Base-by-base conservation (phyloP, 1,140 invertebrate species). In the Drosophila malerkotliana region DNA sequence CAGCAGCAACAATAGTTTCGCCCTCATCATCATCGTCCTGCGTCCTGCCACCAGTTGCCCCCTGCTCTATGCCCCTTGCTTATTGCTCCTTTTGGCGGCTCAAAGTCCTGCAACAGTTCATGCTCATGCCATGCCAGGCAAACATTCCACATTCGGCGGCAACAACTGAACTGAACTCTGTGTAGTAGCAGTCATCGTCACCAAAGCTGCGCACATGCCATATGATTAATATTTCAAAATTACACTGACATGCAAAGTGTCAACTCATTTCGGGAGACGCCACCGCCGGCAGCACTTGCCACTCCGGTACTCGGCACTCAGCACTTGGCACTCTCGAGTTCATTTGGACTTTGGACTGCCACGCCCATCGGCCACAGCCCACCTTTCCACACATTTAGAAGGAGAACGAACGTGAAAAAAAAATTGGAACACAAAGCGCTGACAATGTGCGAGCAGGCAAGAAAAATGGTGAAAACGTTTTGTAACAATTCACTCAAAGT, bases 141-240 rank as follows among this genome's bases (percentile, higher is more conserved):
- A 79, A 85, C 81, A 85, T 80, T 77, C 59, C 61, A 37, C 47
- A 58, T 37, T 73, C 66, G 60, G 69, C 71, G 60, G 69, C 71
- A 21, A 18, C 44, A 47, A 21, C 44, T 47, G 44, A 47, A 47
- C 44, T 15, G 14, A 47, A 47, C 44, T 47, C 7, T 8, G 44
- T 24, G 26, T 28, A 18, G 26, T 28, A 18, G 72, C 72, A 77
- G 73, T 77, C 64, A 56, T 75, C 59, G 72, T 61, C 63, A 45
- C 63, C 74, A 77, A 56, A 76, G 71, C 58, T 78, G 67, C 61
- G 67, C 61, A 64, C 80, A 77, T 66, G 72, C 78, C 75, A 69
- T 88, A 63, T 88, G 79, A 88, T 88, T 88, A 88, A 88, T 88
- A 88, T 88, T 88, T 88, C 79, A 88, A 88, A 88, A 88, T 88